phyloP scores from a whole-genome alignment of 1,140 invertebrate species.

The Maconellicoccus hirsutus region DNA sequence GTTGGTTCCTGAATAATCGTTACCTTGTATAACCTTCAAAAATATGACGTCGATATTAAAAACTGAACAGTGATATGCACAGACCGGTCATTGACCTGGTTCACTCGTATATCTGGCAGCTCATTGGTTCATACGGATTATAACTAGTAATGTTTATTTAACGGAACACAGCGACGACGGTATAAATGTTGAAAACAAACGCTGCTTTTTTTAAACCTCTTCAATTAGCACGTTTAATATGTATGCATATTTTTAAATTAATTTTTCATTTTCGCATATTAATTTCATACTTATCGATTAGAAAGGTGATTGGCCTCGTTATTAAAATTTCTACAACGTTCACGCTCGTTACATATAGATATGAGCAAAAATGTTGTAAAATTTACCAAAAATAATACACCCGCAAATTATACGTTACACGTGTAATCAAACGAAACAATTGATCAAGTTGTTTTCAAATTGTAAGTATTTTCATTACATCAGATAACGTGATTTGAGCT shows the following conservation, averaged over 20 bases:
- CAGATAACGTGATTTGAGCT: no score
- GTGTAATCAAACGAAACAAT: no score
- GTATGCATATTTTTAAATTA: background rate
- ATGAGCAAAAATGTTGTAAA: no score
- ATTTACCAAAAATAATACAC: no score
- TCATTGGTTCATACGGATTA: background rate
- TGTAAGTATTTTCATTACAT: no score
- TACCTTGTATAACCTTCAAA: constrained; percentile 5
- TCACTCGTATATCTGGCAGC: background rate
- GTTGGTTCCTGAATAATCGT: background rate
- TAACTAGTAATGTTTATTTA: constrained; percentile 4
- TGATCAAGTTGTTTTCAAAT: no score
- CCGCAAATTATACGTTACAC: no score
- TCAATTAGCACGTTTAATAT: background rate
- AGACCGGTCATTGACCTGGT: constrained; percentile 2
- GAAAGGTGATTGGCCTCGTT: background rate
- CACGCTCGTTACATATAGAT: no score
- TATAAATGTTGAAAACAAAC: background rate
- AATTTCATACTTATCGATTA: constrained; percentile 1
- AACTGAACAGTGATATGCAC: background rate
- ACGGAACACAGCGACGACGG: background rate
- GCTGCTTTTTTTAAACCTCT: background rate
- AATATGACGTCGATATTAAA: constrained; percentile 9
- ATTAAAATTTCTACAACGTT: background rate
- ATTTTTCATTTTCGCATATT: background rate